Percentiles rank a stretch among this genome's conserved stretches.
These are phyloP conservation scores for Acleris emargana DNA, from an alignment of 2,888 invertebrate species.

Conservation along the genomic window DNA sequence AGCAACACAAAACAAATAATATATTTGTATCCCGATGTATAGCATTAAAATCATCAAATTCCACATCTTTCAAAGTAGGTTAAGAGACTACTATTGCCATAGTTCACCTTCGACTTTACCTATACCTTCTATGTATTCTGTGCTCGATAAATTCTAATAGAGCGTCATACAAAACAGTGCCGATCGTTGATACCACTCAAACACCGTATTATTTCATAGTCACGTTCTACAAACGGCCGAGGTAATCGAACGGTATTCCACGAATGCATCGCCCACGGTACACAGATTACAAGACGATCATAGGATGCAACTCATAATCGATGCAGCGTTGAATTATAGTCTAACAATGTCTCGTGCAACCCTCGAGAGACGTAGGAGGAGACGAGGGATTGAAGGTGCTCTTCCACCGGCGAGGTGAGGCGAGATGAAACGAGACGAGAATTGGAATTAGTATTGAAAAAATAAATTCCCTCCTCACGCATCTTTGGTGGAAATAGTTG, in stretches of 20 bases:
- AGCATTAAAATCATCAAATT: too few relatives aligned
- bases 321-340: too few relatives aligned
- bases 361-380: too few relatives aligned
- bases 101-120: conserved; percentile 30
- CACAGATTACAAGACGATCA: conserved; percentile 20
- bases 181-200: conserved; percentile 18
- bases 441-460: too few relatives aligned
- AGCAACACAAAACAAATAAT: too few relatives aligned
- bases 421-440: too few relatives aligned
- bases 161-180: conserved; percentile 14
- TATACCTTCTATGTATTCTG: too few relatives aligned
- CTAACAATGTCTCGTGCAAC: too few relatives aligned
- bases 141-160: conserved; percentile 31
- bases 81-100: not conserved
- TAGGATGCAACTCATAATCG: conserved; percentile 1
- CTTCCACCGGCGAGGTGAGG: too few relatives aligned
- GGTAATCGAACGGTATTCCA: conserved; percentile 38
- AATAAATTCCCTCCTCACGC: too few relatives aligned
- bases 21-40: too few relatives aligned
- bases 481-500: too few relatives aligned
- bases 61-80: not conserved
- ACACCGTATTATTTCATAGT: conserved; percentile 42
- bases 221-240: conserved; percentile 44
- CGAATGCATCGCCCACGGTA: conserved; percentile 25
- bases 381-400: not conserved